phyloP scores from a whole-genome alignment of 1,140 invertebrate genomes.

The Branchinecta lindahli region DNA sequence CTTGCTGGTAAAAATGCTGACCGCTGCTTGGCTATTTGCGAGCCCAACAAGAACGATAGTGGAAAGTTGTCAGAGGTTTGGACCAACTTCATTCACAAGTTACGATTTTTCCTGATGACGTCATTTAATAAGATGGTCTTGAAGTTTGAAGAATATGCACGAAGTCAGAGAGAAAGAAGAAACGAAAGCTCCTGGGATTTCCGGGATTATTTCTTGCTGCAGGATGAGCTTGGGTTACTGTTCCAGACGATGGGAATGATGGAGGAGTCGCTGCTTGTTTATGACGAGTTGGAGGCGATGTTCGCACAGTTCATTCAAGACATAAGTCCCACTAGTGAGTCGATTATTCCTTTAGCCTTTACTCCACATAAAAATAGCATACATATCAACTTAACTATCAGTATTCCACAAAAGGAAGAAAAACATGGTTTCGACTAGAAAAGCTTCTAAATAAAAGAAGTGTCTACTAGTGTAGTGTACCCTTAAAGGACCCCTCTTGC shows the following conservation, averaged over 20 bases:
- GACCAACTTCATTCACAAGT: slow-evolving; percentile 59
- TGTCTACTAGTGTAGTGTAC: too few species aligned
- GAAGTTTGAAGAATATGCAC: slow-evolving; percentile 78
- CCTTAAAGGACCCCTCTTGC: too few species aligned
- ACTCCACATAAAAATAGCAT: too few species aligned
- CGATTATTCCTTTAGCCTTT: too few species aligned
- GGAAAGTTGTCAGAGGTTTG: slow-evolving; percentile 68
- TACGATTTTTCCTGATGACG: slow-evolving; percentile 64
- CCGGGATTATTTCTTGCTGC: slow-evolving; percentile 79
- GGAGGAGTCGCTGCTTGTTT: slow-evolving; percentile 88
- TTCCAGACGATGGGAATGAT: slow-evolving; percentile 83
- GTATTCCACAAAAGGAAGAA: too few species aligned
- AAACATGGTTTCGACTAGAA: too few species aligned
- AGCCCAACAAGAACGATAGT: slow-evolving; percentile 11
- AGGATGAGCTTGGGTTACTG: slow-evolving; percentile 89
- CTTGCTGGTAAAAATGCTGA: slow-evolving; percentile 77
- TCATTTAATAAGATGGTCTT: slow-evolving; percentile 71
- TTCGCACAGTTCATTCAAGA: slow-evolving; percentile 78
- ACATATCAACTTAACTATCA: too few species aligned
- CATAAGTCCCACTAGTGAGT: background rate
- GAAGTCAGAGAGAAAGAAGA: slow-evolving; percentile 70
- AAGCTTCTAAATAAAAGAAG: too few species aligned
- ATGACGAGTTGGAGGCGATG: slow-evolving; percentile 90
- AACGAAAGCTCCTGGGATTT: slow-evolving; percentile 87
- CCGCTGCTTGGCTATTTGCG: slow-evolving; percentile 36